Base-by-base conservation (phyloP, 2,888 invertebrate genomes). In the Germaria angustata region DNA sequence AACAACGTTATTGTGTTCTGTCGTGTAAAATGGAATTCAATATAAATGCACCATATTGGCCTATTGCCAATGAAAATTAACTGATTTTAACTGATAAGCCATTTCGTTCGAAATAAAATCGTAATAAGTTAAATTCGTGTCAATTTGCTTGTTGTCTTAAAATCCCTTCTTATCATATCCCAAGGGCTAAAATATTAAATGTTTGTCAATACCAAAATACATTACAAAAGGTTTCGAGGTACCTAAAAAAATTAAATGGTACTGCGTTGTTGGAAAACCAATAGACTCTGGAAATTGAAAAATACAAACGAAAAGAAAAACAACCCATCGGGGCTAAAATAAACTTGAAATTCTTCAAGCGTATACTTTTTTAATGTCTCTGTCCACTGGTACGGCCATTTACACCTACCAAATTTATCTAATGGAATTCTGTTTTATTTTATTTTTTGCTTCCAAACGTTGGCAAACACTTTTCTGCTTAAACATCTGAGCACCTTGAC, bases 401-500 rank as follows among this genome's bases (percentile, higher is more conserved):
- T 61, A 61, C 59, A 69, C 17, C 13, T 32, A 24, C 61, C 15
- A 61, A 20, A 53, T 61, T 77, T 53, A 51, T 68, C 22, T 39
- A 76, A 68, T 76, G 66, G 22, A 57, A 41, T 57, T 34, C 34
- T 11, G 57, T 20, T 57, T 53, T 1, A 20, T 44, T 22, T 44
- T 28, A 69, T 9, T 44, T 41, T 22, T 61, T n/a, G n/a, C 51
- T 41, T 51, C 24, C 68, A 51, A 41, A 41, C 34, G 32, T 65
- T 39, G 65, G 8, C 28, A 39, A 44, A 57, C 65, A 55, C 32
- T 77, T 77, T 7, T 34, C 4, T 39, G 36, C 17, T 57, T 34
- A 49, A 72, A 46, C 75, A 77, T 51, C 51, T 59, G 59, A 68
- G 24, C 34, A 49, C 49, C 49, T 59, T 22, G 44, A 22, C 34